These are phyloP conservation scores for Chunga burmeisteri DNA, from an alignment of 2,113 vertebrate species.

Conservation along the genomic window DNA sequence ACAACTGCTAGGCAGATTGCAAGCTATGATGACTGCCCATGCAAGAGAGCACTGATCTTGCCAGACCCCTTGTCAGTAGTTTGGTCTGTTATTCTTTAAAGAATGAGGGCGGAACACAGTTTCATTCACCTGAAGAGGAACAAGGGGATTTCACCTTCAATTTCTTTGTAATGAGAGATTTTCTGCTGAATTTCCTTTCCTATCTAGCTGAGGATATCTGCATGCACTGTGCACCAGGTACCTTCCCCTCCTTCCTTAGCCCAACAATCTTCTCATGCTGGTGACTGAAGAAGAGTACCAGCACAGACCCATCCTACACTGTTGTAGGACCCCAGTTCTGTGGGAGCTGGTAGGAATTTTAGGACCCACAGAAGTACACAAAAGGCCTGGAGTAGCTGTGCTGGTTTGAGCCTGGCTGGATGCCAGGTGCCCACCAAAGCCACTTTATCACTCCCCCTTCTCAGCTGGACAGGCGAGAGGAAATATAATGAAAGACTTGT, in stretches of 20 bases:
- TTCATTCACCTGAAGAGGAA: neutral
- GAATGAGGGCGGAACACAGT: neutral
- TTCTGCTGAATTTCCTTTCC: neutral
- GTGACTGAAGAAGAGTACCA: neutral
- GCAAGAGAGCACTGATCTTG: neutral
- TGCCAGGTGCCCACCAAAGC: neutral
- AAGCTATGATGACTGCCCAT: neutral
- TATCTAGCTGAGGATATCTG: neutral
- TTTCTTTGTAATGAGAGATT: neutral
- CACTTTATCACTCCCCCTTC: neutral
- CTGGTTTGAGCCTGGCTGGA: neutral
- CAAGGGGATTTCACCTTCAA: neutral
- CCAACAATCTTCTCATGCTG: rapidly evolving
- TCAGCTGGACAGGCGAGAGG: neutral
- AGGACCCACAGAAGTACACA: neutral
- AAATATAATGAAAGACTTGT: neutral
- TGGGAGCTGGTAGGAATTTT: neutral
- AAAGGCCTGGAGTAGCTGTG: neutral
- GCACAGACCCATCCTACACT: neutral
- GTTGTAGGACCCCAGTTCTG: neutral
- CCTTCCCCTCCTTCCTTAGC: neutral
- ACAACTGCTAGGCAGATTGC: neutral
- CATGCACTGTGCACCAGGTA: neutral
- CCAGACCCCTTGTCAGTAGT: neutral
- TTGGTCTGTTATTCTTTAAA: neutral